Conservation (phyloP, 2,797 vertebrate species). For the Hypotaenidia okinawae region DNA sequence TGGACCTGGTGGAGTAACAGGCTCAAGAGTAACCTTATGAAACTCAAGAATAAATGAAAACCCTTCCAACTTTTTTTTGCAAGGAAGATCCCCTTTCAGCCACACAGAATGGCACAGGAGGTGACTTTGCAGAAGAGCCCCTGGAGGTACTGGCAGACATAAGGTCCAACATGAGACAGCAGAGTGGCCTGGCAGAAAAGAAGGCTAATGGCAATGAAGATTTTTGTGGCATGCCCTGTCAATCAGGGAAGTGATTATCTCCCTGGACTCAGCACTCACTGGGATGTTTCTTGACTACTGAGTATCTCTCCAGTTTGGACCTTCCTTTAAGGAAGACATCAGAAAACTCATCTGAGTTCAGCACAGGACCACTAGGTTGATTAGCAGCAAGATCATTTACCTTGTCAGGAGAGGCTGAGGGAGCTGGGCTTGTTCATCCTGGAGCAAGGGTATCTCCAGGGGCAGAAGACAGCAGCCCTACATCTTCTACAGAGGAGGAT, state of each 20-base stretch:
- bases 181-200: not conserved
- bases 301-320: not conserved
- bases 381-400: not conserved
- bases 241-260: not conserved
- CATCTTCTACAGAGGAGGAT: not conserved
- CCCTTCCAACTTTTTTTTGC: not conserved
- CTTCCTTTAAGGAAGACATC: not conserved
- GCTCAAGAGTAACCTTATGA: not conserved
- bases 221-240: not conserved
- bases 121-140: not conserved
- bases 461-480: not conserved
- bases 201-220: accelerated
- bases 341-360: not conserved
- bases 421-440: not conserved
- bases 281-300: not conserved
- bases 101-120: not conserved
- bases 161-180: not conserved
- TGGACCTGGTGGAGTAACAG: not conserved
- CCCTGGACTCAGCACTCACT: not conserved
- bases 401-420: not conserved
- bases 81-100: not conserved
- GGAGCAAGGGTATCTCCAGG: not conserved
- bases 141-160: not conserved
- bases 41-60: not conserved
- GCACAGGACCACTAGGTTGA: not conserved